A percentile compares a stretch with the other conserved stretches of the same genome.
phyloP scores from a whole-genome alignment of 1,140 invertebrate genomes.

The Lepeophtheirus salmonis region DNA sequence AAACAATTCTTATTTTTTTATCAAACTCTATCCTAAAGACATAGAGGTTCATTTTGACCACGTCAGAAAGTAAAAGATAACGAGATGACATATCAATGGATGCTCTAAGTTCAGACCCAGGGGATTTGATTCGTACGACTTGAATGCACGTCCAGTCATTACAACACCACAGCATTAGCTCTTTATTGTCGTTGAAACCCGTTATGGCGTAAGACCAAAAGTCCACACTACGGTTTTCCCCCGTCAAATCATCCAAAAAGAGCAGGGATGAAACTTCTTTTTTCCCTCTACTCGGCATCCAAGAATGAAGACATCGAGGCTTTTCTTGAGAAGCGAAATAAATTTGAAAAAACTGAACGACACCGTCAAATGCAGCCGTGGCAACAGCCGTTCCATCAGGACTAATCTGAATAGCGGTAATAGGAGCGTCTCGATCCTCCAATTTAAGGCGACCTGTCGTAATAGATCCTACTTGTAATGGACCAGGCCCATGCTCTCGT shows the following conservation, averaged over 20 bases:
- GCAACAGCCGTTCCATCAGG: conserved; percentile 80
- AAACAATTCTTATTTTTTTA: conserved; percentile 31
- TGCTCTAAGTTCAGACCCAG: conserved; percentile 42
- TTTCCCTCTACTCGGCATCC: conserved; percentile 68
- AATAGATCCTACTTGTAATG: conserved; percentile 31
- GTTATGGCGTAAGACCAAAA: conserved; percentile 89
- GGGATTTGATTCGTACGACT: conserved; percentile 45
- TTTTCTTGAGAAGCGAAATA: conserved; percentile 39
- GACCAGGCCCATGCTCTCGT: conserved; percentile 31
- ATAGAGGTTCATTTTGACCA: conserved; percentile 35
- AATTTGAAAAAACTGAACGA: conserved; percentile 74
- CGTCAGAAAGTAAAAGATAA: conserved; percentile 65
- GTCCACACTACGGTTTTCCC: conserved; percentile 51
- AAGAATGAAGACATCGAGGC: conserved; percentile 63
- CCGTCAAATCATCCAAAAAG: conserved; percentile 77
- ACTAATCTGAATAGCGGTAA: conserved; percentile 69
- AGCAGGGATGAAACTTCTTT: conserved; percentile 56
- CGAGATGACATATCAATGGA: conserved; percentile 56
- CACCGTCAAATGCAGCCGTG: conserved; percentile 63
- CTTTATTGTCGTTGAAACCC: conserved; percentile 66
- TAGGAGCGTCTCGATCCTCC: conserved; percentile 46
- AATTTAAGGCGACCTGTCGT: conserved; percentile 27
- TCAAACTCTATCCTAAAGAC: conserved; percentile 7
- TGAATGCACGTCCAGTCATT: conserved; percentile 79
- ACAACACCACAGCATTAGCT: conserved; percentile 80